A percentile compares a stretch with the other conserved stretches of the same genome.
phyloP scores from a whole-genome alignment of 2,888 invertebrate genomes.

The Schrankia costaestrigalis region DNA sequence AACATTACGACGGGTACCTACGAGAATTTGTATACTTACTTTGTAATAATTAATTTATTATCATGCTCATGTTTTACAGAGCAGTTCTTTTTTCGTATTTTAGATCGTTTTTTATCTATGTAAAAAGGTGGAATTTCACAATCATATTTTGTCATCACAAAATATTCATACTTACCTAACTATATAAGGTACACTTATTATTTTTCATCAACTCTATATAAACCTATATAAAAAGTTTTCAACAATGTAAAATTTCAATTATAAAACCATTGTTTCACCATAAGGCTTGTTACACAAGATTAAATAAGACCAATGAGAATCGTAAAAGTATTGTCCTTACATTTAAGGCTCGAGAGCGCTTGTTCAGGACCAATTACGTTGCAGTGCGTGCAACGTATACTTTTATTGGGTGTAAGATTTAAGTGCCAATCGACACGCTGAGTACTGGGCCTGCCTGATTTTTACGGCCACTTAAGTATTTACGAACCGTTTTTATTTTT shows the following conservation, averaged over 20 bases:
- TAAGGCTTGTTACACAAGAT: conserved; percentile 71
- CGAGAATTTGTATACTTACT: no score
- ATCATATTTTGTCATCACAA: no score
- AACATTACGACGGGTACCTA: no score
- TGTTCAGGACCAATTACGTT: conserved; percentile 74
- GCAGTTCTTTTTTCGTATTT: no score
- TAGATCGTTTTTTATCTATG: no score
- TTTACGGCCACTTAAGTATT: conserved; percentile 64
- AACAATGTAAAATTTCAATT: conserved; percentile 69
- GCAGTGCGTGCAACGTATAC: conserved; percentile 62
- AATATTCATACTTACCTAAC: no score
- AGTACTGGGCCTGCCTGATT: conserved; percentile 61
- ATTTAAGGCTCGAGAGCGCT: conserved; percentile 47
- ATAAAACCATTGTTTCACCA: conserved; percentile 67
- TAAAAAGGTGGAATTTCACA: no score
- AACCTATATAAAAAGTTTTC: conserved; percentile 37
- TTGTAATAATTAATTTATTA: no score
- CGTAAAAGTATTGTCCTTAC: conserved; percentile 66
- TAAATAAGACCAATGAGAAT: conserved; percentile 74
- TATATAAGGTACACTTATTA: no score
- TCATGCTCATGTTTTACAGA: no score
- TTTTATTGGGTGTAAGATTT: conserved; percentile 80
- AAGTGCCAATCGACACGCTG: conserved; percentile 75
- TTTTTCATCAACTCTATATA: no score
- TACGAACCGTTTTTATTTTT: conserved; percentile 32